Percentiles rank a stretch among this genome's conserved stretches.
These are phyloP conservation scores for Coecobrya sp. DNA, from an alignment of 2,888 invertebrate species.

Conservation along the genomic window DNA sequence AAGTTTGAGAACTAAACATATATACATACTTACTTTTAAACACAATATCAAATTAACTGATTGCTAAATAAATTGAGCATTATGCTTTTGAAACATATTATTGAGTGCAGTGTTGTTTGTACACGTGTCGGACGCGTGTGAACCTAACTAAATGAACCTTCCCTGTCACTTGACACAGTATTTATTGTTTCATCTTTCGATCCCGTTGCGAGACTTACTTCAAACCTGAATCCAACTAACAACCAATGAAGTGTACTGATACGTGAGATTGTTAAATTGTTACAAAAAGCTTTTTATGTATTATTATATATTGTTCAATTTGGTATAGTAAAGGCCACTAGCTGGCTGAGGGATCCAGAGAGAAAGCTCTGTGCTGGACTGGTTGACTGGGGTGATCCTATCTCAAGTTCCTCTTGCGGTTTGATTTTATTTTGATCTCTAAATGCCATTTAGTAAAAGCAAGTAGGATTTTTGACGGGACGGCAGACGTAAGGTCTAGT, in stretches of 20 bases:
- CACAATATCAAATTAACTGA: neutral
- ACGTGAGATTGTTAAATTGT: conserved; percentile 18
- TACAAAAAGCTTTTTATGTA: too few species aligned
- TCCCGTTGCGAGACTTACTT: too few species aligned
- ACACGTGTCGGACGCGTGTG: conserved; percentile 60
- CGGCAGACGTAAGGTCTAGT: neutral
- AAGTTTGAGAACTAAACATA: too few species aligned
- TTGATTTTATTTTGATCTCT: conserved; percentile 2
- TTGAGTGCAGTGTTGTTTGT: neutral
- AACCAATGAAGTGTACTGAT: neutral
- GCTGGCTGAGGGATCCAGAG: neutral
- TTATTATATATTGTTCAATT: neutral
- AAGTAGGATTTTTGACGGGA: neutral
- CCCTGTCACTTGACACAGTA: conserved; percentile 36
- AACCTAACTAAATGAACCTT: conserved; percentile 38
- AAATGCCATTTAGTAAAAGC: neutral
- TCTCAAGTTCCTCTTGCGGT: conserved; percentile 30
- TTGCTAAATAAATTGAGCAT: neutral
- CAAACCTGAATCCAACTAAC: too few species aligned
- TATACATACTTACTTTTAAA: too few species aligned
- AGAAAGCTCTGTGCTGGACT: neutral
- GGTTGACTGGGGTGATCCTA: conserved; percentile 28
- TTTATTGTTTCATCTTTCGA: conserved; percentile 24
- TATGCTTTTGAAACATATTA: neutral
- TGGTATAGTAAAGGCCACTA: neutral